Evolutionary conservation across 2,113 vertebrate genomes (phyloP), one percentile per base, ranked within the genome.

Genomic region (Bos javanicus): DNA sequence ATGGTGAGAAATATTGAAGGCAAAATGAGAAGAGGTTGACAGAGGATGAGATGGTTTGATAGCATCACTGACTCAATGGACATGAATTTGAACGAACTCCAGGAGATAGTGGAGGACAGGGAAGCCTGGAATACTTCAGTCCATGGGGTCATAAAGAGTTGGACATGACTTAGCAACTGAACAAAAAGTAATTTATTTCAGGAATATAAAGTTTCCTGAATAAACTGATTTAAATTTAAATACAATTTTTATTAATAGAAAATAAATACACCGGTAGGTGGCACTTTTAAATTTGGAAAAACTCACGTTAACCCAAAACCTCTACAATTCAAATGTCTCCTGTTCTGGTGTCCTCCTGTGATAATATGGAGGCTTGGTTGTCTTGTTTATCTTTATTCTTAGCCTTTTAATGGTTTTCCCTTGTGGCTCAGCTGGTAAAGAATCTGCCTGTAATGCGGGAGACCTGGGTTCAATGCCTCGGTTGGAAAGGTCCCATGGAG

Each of bases 261-360:
- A 83, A 67, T 33, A 46, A 89, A 90, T 15, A 60, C 6, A 78
- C 1, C 1, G 52, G 2, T 52, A 56, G 8, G 21, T 88, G 16
- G 25, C 14, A 46, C 16, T 39, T 71, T 30, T 87, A 90, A 94
- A 57, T 93, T 84, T 43, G 52, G 67, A 46, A 93, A 96, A 78
- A 1, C 5, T 52, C 30, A 33, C 4, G 6, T 17, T 6, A 48
- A 28, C 8, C 14, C 16, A 36, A 12, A 43, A 6, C 1, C 62
- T 19, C 15, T 71, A 28, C 2, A 59, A 13, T 81, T 91, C 8
- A n/a, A 28, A 5, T n/a, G 5, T 50, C 0, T 26, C 2, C 9
- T 57, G 5, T 36, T 39, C 7, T 71, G 36, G 21, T 57, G 36
- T 7, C 2, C 12, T 76, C 10, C 11, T 76, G 28, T 50, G 10